These are phyloP conservation scores for Oostethus manadensis DNA, from an alignment of 2,113 vertebrate genomes.

Conservation along the genomic window DNA sequence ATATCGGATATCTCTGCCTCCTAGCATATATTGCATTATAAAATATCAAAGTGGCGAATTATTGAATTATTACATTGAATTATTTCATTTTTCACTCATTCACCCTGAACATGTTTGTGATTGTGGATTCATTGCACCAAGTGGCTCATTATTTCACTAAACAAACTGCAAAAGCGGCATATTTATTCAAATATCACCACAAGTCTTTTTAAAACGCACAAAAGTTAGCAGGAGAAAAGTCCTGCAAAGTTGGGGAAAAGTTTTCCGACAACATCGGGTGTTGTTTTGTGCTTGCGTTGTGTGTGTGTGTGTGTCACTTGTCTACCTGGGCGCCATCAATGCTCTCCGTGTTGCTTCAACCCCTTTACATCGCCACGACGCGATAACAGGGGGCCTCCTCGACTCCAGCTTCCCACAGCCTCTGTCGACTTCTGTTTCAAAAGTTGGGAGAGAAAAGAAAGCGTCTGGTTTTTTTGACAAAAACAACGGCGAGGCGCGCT, in stretches of 20 bases:
- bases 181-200: too few relatives aligned
- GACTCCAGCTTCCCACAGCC: conserved; percentile 54
- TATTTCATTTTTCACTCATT: too few relatives aligned
- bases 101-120: conserved; percentile 13
- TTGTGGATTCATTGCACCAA: neutral
- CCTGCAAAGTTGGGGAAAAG: conserved; percentile 33
- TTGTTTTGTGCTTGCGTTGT: conserved; percentile 45
- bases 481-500: conserved; percentile 20
- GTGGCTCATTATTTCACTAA: neutral
- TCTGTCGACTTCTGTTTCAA: conserved; percentile 35
- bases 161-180: neutral
- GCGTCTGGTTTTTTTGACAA: conserved; percentile 34
- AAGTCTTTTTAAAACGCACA: conserved; percentile 12
- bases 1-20: too few relatives aligned
- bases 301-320: conserved; percentile 37
- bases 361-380: conserved; percentile 58
- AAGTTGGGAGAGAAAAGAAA: conserved; percentile 34
- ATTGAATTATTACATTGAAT: too few relatives aligned
- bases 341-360: conserved; percentile 42
- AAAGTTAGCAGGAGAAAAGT: conserved; percentile 35
- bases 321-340: conserved; percentile 62
- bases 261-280: conserved; percentile 47
- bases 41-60: neutral
- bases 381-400: conserved; percentile 57
- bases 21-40: neutral